A percentile compares a stretch with the other conserved stretches of the same genome.
Conservation (phyloP, 2,797 vertebrate genomes). For the Scolopax rusticola region DNA sequence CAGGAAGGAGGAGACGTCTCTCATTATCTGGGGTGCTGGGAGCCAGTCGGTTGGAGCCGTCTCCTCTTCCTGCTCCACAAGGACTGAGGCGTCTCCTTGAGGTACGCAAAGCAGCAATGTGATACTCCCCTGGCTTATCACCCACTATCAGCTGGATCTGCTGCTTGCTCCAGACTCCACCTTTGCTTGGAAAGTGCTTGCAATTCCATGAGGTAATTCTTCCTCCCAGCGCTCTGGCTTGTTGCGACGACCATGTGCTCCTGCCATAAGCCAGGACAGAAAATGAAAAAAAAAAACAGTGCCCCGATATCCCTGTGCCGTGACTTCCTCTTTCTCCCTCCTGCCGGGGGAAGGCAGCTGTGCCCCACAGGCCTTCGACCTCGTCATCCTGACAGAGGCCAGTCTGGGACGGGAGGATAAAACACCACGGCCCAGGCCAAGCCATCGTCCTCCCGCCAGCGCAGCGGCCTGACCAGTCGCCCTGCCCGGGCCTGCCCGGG, state of each 20-base stretch:
- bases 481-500: background rate
- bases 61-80: slow-evolving; percentile 19
- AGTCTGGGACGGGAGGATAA: no score
- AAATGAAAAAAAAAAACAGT: background rate
- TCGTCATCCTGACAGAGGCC: fast-evolving
- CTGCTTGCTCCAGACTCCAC: slow-evolving; percentile 46
- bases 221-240: background rate
- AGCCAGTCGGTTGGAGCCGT: background rate
- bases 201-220: slow-evolving; percentile 21
- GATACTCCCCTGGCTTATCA: background rate
- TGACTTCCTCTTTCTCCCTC: background rate
- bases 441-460: background rate
- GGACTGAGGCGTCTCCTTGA: background rate
- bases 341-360: background rate
- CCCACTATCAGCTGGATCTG: slow-evolving; percentile 7
- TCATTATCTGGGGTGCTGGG: background rate
- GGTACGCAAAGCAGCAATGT: background rate
- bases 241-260: background rate
- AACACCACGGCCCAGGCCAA: fast-evolving
- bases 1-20: background rate
- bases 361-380: background rate
- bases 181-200: slow-evolving; percentile 16
- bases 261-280: background rate
- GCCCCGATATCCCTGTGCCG: fast-evolving
- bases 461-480: background rate